Percentiles rank a stretch among this genome's conserved stretches.
Conservation (phyloP, 2,797 vertebrate species). For the Tapirus indicus region DNA sequence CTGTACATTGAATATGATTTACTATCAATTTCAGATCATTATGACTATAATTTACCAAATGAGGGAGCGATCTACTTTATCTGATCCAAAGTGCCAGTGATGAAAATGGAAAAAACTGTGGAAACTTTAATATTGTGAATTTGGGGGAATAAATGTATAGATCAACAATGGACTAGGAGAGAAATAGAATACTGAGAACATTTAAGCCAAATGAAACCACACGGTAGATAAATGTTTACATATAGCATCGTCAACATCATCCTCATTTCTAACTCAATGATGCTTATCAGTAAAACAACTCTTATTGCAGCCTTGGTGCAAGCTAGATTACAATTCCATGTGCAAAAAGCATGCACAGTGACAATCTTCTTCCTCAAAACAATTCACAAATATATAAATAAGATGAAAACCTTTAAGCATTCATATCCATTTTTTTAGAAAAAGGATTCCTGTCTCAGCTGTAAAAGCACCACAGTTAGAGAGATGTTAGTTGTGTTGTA, state of each 20-base stretch:
- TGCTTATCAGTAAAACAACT: constrained; percentile 82
- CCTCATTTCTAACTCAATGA: constrained; percentile 81
- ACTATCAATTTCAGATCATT: not conserved
- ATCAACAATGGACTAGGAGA: constrained; percentile 7
- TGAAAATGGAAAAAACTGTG: not conserved
- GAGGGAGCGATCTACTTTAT: not conserved
- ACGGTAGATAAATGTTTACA: constrained; percentile 54
- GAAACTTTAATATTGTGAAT: constrained; percentile 2
- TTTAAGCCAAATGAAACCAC: constrained; percentile 71
- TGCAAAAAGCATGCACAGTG: constrained; percentile 20
- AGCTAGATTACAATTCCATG: constrained; percentile 62
- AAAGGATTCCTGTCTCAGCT: not conserved
- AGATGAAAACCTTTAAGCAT: not conserved
- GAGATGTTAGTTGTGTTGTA: not conserved
- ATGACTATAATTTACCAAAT: not conserved
- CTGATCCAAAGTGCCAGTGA: not conserved
- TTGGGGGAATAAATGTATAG: constrained; percentile 30
- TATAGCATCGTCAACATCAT: constrained; percentile 59
- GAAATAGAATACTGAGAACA: constrained; percentile 51
- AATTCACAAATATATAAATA: not conserved
- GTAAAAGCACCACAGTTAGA: not conserved
- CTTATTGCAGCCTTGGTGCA: constrained; percentile 42
- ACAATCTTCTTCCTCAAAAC: not conserved
- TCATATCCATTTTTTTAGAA: not conserved
- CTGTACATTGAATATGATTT: not conserved